A percentile compares a stretch with the other conserved stretches of the same genome.
Evolutionary conservation across 2,888 invertebrate species (phyloP).

Genomic region (Oscheius onirici): DNA sequence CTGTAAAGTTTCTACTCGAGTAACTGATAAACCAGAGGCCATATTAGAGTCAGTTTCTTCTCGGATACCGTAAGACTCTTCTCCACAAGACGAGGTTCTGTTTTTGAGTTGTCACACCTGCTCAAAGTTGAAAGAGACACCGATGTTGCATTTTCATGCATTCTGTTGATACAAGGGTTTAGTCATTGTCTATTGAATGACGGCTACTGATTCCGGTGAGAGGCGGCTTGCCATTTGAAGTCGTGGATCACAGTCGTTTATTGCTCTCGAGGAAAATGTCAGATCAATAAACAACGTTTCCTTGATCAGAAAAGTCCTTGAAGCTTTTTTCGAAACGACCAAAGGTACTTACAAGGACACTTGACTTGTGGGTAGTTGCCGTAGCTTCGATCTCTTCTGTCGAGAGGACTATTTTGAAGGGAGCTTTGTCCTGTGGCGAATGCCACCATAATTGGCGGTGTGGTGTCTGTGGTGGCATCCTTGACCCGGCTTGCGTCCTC

Average conservation of each 20-base stretch:
- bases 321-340: neutral
- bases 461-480: constrained; percentile 27
- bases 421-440: constrained; percentile 4
- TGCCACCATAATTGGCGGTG: constrained; percentile 30
- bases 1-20: too few species aligned
- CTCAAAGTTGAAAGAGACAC: neutral
- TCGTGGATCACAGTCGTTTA: neutral
- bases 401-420: neutral
- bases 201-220: too few species aligned
- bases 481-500: constrained; percentile 32
- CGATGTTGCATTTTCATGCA: neutral
- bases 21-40: neutral
- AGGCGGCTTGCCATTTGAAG: neutral
- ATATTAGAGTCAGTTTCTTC: too few species aligned
- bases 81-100: too few species aligned
- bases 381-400: neutral
- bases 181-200: too few species aligned
- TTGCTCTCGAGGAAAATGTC: neutral
- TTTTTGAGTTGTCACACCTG: neutral
- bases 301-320: neutral
- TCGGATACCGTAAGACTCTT: too few species aligned
- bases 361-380: neutral
- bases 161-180: neutral
- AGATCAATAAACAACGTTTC: neutral
- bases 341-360: neutral